Base-by-base conservation (phyloP, 2,888 invertebrate species). In the Mycalesis mineus region DNA sequence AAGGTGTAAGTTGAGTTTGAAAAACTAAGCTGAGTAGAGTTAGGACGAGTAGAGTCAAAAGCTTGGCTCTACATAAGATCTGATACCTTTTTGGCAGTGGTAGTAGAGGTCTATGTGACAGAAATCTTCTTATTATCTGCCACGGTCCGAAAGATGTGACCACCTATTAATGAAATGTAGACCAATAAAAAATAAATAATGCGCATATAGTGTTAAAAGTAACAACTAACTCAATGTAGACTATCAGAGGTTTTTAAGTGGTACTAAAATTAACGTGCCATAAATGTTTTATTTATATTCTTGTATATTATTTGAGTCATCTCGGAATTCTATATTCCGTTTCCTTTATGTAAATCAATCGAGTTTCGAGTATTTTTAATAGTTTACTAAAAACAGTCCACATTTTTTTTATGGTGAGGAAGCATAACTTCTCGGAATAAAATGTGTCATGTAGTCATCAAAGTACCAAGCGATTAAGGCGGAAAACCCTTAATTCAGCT, bases 361-460 rank as follows among this genome's bases (percentile, higher is more conserved):
- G 7, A 13, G 31, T 15, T 15, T 33, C 9, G 9, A 17, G 15
- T 33, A 33, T 33, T 33, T 33, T 33, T 8, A 1, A 44, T 45
- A 15, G 11, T 6, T 47, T 31, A 15, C n/a, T 13, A 0, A 42
- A 2, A 17, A 17, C n/a, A 39, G 11, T 31, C 11, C 7, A 4
- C n/a, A 29, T 29, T 15, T n/a, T 7, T n/a, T 11, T 8, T 28
- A 28, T 14, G 2, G 39, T 14, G 31, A 51, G 51, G 41, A 51
- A 41, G 51, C 28, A 39, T 42, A 11, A 7, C 17, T 55, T 62
- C 52, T 41, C 17, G 47, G 60, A 60, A 62, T 8, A 0, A 9
- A 47, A 29, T 57, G 54, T 57, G 42, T 57, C 54, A 56, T 52
- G 31, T 29, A 60, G 36, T 55, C 55, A 59, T 60, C 50, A 48